Evolutionary conservation across 1,140 invertebrate genomes (phyloP).

Genomic region (Bombus confusus): DNA sequence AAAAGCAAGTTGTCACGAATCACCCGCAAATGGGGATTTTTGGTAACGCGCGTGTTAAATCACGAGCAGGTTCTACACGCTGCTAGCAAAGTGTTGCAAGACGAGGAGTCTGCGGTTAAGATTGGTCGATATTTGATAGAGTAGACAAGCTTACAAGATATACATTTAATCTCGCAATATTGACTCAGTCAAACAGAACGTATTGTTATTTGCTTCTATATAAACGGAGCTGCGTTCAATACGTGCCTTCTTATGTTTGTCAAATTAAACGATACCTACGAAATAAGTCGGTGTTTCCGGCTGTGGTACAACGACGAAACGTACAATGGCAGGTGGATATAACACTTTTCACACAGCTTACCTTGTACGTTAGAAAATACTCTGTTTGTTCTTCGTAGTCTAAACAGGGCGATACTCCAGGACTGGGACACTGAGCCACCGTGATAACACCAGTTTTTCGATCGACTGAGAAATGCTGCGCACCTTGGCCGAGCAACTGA

Average conservation of each 20-base stretch:
- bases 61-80: not conserved
- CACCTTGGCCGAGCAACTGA: slow-evolving; percentile 91
- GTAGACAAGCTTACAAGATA: too few species aligned
- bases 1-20: not conserved
- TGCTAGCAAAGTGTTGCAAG: not conserved
- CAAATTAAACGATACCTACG: not conserved
- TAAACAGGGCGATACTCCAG: slow-evolving; percentile 87
- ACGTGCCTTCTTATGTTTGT: not conserved
- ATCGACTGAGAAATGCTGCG: slow-evolving; percentile 92
- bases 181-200: not conserved
- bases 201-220: not conserved
- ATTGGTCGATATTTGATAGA: not conserved
- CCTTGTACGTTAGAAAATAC: slow-evolving; percentile 94
- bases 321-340: not conserved
- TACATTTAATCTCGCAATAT: not conserved
- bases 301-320: not conserved
- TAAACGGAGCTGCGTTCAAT: not conserved
- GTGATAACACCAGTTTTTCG: slow-evolving; percentile 91
- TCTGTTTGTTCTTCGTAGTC: slow-evolving; percentile 93
- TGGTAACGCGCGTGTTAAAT: not conserved
- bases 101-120: not conserved
- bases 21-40: not conserved
- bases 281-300: too few species aligned
- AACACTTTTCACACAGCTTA: slow-evolving; percentile 68
- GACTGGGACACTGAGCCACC: slow-evolving; percentile 89